Evolutionary conservation across 30 jellyfish, hydroid and myxozoan species (phyloP).

Genomic region (Catostylus mosaicus): DNA sequence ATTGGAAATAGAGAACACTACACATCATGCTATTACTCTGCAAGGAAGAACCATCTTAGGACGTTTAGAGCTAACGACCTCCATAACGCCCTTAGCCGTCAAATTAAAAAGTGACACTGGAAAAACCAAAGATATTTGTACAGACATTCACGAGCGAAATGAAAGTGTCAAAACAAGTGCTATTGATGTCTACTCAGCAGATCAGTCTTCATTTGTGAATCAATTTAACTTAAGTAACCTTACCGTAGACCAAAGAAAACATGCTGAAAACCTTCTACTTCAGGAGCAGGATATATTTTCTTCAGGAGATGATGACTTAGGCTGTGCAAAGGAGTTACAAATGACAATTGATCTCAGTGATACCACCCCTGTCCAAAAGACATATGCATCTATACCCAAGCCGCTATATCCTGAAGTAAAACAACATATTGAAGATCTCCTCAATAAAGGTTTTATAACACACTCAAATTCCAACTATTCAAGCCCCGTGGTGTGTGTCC

Average conservation of each 20-base stretch:
- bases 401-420: background rate
- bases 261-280: conserved; percentile 25
- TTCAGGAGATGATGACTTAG: background rate
- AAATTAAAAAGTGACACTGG: conserved; percentile 52
- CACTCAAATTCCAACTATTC: no score
- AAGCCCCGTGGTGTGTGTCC: no score
- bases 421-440: background rate
- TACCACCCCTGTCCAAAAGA: background rate
- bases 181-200: conserved; percentile 31
- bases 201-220: conserved; percentile 24
- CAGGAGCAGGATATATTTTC: conserved; percentile 25
- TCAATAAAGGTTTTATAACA: no score
- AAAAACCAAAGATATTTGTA: background rate
- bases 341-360: background rate
- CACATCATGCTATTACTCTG: conserved; percentile 32
- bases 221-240: conserved; percentile 40
- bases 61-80: conserved; percentile 30
- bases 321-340: background rate
- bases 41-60: conserved; percentile 53
- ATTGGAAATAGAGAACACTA: conserved; percentile 46
- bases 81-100: conserved; percentile 22
- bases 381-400: no score
- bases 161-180: conserved; percentile 31
- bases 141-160: conserved; percentile 22
- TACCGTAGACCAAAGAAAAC: conserved; percentile 40